Conservation (phyloP, 2,888 invertebrate genomes). For the Encarsia formosa region DNA sequence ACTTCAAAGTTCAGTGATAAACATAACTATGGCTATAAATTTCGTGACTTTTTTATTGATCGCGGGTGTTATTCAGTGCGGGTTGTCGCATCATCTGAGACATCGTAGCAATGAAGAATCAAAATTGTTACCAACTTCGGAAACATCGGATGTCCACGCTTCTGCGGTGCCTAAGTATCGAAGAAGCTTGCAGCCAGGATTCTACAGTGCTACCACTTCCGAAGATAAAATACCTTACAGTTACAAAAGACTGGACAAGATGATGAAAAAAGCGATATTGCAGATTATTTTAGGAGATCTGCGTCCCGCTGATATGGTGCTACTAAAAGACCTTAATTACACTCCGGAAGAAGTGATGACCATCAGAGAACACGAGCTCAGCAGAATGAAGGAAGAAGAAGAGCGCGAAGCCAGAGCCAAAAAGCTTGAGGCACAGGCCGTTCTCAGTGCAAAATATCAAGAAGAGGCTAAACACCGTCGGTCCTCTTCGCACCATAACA, state of each 20-base stretch:
- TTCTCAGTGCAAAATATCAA: slow-evolving; percentile 12
- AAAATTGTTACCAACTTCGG: neutral
- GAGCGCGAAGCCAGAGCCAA: neutral
- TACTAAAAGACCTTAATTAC: slow-evolving; percentile 45
- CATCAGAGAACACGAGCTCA: slow-evolving; percentile 41
- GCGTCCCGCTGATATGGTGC: slow-evolving; percentile 39
- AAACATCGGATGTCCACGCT: neutral
- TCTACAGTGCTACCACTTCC: slow-evolving; percentile 18
- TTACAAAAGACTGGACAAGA: slow-evolving; percentile 40
- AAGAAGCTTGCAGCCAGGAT: slow-evolving; percentile 18
- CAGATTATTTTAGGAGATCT: slow-evolving; percentile 47
- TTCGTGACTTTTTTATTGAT: slow-evolving; percentile 7
- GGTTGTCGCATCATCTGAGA: slow-evolving; percentile 13
- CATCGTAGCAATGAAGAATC: slow-evolving; percentile 15
- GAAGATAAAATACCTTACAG: slow-evolving; percentile 36
- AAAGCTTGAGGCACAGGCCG: slow-evolving; percentile 12
- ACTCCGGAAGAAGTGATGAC: slow-evolving; percentile 42
- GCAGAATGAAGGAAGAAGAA: slow-evolving; percentile 34
- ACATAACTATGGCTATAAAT: neutral
- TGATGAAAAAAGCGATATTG: slow-evolving; percentile 46
- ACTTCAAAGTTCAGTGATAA: too few species aligned
- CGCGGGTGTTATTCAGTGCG: slow-evolving; percentile 3
- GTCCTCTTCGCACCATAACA: slow-evolving; percentile 6
- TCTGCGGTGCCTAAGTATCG: slow-evolving; percentile 11
- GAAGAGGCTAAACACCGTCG: neutral